Evolutionary conservation across 2,113 vertebrate species (phyloP), one percentile per base, ranked within the genome.

Genomic region (Nannospalax galili): DNA sequence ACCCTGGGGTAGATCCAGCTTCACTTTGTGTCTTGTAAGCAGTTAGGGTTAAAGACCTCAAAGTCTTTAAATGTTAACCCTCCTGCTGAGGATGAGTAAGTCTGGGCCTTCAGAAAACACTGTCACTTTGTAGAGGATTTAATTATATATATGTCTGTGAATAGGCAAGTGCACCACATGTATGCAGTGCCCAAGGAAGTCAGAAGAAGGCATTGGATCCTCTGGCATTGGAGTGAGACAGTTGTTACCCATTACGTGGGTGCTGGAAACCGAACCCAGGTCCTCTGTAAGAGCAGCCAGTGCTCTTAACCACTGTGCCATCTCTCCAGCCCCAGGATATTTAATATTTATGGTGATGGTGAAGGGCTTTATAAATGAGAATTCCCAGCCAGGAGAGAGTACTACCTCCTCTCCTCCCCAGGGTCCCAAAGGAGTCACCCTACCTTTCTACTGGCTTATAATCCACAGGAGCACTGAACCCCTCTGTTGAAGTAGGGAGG

Each of bases 331-430:
- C n/a, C n/a, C n/a, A n/a, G n/a, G n/a, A n/a, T n/a, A n/a, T n/a
- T n/a, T n/a, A n/a, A n/a, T n/a, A n/a, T n/a, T n/a, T n/a, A n/a
- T n/a, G 42, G n/a, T 8, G 58, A 40, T 6, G 70, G n/a, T 12
- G 40, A 84, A 5, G 74, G 40, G 11, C 14, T 86, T 89, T 86
- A 48, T 79, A 90, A 87, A 91, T 42, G 35, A 97, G 85, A 70
- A 42, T n/a, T 70, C 19, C 32, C 40, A 64, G 37, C 15, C 42
- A 81, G n/a, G n/a, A n/a, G n/a, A n/a, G n/a, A 64, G 37, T 42
- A 52, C 7, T 52, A 22, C 28, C 15, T 77, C 90, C 9, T 37
- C 16, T 35, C 32, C 19, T 2, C 52, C 12, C 9, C 20, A 72
- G 48, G 22, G 12, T 60, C 73, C 73, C 40, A 26, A 8, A 45